phyloP scores from a whole-genome alignment of 2,113 vertebrate genomes.

The Laticauda laticaudata region DNA sequence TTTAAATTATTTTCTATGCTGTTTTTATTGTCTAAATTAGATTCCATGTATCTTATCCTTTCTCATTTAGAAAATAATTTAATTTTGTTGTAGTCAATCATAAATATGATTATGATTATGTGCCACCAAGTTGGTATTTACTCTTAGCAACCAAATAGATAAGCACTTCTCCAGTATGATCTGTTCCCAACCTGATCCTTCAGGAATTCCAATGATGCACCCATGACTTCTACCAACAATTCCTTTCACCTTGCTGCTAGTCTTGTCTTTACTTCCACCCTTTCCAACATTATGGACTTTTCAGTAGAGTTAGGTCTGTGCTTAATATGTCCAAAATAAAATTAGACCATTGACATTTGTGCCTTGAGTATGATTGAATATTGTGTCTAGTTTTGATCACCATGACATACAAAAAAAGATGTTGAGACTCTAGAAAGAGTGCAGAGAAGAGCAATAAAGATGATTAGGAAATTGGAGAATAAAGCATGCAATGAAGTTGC shows the following conservation, averaged over 20 bases:
- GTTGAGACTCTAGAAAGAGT: not conserved
- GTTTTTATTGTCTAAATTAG: not conserved
- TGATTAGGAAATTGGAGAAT: not conserved
- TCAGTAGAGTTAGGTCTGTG: not conserved
- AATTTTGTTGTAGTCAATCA: not conserved
- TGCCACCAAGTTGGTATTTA: not conserved
- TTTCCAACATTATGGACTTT: not conserved
- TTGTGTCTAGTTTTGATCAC: not conserved
- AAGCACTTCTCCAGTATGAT: not conserved
- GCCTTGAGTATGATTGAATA: not conserved
- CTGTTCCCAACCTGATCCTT: not conserved
- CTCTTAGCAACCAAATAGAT: not conserved
- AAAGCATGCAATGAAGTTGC: not conserved
- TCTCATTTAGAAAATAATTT: not conserved
- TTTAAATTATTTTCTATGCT: conserved; percentile 11
- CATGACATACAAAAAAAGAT: not conserved
- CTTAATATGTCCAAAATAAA: not conserved
- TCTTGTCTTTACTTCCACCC: not conserved
- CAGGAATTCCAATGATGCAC: not conserved
- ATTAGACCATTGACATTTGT: not conserved
- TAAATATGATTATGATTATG: not conserved
- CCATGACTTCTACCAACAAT: not conserved
- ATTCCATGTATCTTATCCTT: not conserved
- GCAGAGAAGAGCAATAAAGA: not conserved
- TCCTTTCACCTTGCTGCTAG: not conserved